Base-by-base conservation (phyloP, 2,797 vertebrate species). In the Chrysocyon brachyurus region DNA sequence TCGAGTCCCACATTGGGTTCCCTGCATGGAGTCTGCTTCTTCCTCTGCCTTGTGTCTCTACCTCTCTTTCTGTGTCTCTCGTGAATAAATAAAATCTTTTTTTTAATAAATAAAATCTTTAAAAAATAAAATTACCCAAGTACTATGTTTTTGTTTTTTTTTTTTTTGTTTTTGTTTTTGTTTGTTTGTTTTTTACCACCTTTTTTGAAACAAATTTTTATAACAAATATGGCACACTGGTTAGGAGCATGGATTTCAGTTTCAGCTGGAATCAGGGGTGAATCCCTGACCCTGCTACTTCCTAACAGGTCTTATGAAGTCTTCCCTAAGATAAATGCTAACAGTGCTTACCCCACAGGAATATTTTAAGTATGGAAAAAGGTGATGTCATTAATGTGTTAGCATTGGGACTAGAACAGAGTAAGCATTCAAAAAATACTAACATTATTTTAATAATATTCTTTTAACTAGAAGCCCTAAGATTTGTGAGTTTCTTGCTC, bases 321-420 rank as follows among this genome's bases (percentile, higher is more conserved):
- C 1, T 92, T 15, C 12, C 3, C 3, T 59, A 83, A 81, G 83
- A 96, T 14, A 54, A n/a, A 90, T 28, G 54, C 11, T 66, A 19
- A 16, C 33, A 70, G 26, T 75, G 33, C 40, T 75, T 36, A 73
- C 15, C 5, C 61, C 24, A 46, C 0, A 84, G 33, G 1, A 89
- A 63, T 79, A 6, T 77, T 90, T 54, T 12, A 83, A 68, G 68
- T 64, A 46, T 12, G 49, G 2, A 78, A 90, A 87, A 88, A 88
- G 17, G 64, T 70, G 56, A 49, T 56, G 14, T 40, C 81, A 77
- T 68, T 83, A 11, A 49, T 90, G 17, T 82, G 2, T 73, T 64
- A 89, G 17, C n/a, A 87, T 19, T 94, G 24, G 85, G 5, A n/a
- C 22, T 93, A 87, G 28, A 92, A 89, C 4, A 93, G 9, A 93